These are phyloP conservation scores for Ammospiza caudacuta DNA, from an alignment of 2,113 vertebrate species.

Conservation along the genomic window DNA sequence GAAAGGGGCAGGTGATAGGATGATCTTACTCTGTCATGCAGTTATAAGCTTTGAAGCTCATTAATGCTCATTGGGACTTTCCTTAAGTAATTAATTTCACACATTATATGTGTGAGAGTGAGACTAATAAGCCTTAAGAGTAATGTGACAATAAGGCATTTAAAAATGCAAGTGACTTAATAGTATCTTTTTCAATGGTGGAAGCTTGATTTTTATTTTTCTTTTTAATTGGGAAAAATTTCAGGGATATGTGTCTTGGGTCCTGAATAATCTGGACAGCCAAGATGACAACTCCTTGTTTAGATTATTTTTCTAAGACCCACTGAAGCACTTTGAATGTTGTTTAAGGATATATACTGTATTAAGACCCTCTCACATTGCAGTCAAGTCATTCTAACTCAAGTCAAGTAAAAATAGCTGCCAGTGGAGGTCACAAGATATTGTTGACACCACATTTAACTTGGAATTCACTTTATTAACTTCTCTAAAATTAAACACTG, in stretches of 20 bases:
- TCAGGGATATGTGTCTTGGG: background rate
- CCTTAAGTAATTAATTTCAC: background rate
- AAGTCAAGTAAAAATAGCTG: background rate
- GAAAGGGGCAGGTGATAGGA: background rate
- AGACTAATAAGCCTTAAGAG: background rate
- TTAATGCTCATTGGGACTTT: background rate
- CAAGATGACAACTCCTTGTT: background rate
- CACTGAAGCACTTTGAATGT: background rate
- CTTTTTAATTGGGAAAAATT: background rate
- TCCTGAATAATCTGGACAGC: background rate
- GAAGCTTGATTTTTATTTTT: background rate
- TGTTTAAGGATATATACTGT: background rate
- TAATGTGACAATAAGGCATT: background rate
- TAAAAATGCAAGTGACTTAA: background rate
- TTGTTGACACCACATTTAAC: conserved; percentile 1
- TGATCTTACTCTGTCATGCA: background rate
- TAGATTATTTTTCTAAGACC: background rate
- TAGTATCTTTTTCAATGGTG: background rate
- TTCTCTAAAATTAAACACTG: background rate
- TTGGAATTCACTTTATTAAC: background rate
- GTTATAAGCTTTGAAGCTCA: background rate
- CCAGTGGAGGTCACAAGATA: background rate
- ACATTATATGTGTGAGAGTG: background rate
- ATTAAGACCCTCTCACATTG: background rate
- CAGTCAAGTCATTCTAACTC: background rate